Evolutionary conservation across 2,113 vertebrate genomes (phyloP).

Genomic region (Zootoca vivipara): DNA sequence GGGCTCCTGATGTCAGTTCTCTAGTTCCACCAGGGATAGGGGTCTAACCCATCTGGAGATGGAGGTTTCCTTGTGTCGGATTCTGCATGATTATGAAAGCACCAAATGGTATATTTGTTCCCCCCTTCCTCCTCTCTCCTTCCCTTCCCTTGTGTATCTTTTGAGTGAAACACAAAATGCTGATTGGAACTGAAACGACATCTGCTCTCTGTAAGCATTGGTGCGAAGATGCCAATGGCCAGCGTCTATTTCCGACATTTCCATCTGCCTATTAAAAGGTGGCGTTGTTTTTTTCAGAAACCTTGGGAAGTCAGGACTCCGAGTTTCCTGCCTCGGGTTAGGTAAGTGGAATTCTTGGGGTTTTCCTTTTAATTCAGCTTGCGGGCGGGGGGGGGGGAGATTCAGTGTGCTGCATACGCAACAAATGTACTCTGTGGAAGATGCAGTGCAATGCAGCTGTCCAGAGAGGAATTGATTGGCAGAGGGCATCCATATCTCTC

Average conservation of each 20-base stretch:
- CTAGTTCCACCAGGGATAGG: background rate
- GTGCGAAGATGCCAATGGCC: background rate
- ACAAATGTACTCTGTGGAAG: too few species aligned
- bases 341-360: constrained; percentile 78
- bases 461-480: background rate
- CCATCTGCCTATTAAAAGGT: background rate
- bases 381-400: background rate
- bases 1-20: too few species aligned
- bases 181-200: background rate
- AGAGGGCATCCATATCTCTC: background rate
- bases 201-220: background rate
- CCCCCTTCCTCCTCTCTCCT: too few species aligned
- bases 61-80: too few species aligned
- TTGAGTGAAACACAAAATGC: background rate
- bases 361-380: background rate
- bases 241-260: rapidly evolving
- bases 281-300: constrained; percentile 84
- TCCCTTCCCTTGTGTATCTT: background rate
- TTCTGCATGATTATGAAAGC: background rate
- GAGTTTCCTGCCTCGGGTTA: constrained; percentile 97
- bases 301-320: constrained; percentile 95
- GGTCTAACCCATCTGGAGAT: background rate
- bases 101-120: too few species aligned
- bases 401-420: too few species aligned
- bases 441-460: background rate